Base-by-base conservation (phyloP, 2,113 vertebrate species). In the Mormoops blainvillei region DNA sequence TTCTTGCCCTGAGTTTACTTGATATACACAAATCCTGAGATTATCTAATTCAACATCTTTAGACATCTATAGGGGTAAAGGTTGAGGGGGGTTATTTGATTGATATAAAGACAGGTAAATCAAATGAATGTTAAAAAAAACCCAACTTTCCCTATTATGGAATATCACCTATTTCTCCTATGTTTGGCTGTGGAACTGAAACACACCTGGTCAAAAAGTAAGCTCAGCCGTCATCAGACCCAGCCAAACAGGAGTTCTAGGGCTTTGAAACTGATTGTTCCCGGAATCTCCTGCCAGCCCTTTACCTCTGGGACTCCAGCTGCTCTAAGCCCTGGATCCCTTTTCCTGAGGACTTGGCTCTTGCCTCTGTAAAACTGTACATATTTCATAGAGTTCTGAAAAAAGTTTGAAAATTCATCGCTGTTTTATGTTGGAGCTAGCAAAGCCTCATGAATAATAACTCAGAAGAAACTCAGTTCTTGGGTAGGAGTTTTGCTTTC, bases 141-240 rank as follows among this genome's bases (percentile, higher is more conserved):
- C n/a, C n/a, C 83, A 54, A 48, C 8, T 33, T 54, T 58, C 13
- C 4, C 5, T 58, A 76, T 82, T 63, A 76, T 70, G 61, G 22
- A 70, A 4, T 89, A 61, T 81, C 63, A 61, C 31, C 12, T 74
- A 41, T 36, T 80, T 76, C 16, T 94, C 11, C n/a, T 54, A 76
- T n/a, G 28, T 86, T 58, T 67, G 48, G 8, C 4, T 5, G 20
- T 41, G 9, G 99, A 99, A 97, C 98, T 99, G 98, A 99, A 99
- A 95, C 99, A 99, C 97, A 98, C 92, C 0, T 99, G 99, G 99
- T 99, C 99, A 2, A 99, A 99, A 0, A 99, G 99, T 98, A 99
- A 99, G 94, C 97, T 99, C 43, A 99, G 98, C 43, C 98, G 98
- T 24, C 98, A 99, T 26, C 99, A 99, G 95, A 99, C 99, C 11